Base-by-base conservation (phyloP, 2,113 vertebrate species). In the Syngnathoides biaculeatus region DNA sequence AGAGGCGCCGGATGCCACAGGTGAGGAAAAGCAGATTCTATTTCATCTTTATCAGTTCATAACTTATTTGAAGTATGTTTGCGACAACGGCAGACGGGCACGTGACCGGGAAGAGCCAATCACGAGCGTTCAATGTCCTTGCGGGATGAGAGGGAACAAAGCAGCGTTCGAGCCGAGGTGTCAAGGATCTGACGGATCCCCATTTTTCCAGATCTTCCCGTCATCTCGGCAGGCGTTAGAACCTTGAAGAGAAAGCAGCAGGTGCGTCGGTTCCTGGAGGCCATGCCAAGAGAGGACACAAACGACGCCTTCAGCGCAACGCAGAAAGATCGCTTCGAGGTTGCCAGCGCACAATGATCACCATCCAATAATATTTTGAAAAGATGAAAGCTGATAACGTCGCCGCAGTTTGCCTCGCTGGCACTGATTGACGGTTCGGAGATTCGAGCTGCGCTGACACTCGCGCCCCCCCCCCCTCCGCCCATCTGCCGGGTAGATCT, bases 241-340 rank as follows among this genome's bases (percentile, higher is more conserved):
- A 98, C 97, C 11, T 84, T 98, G 1, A 95, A 92, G 78, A 88
- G 95, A 15, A 98, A 94, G 83, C 89, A 93, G 80, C 95, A 98
- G 87, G 93, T 99, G 81, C 92, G 96, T 43, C 80, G 94, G 2
- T 95, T 95, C 80, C 84, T 98, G 81, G 94, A 97, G 27, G 80
- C 89, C 20, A 69, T 97, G 85, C 92, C 95, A 4, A 95, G 91
- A 89, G 95, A 97, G 42, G 79, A 98, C 58, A 92, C 93, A 0
- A 93, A 96, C 0, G 95, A 99, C 0, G 17, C 94, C 43, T 99
- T 99, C 88, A 87, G 74, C 10, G 78, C 91, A 0, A 87, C 90
- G 0, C 91, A 91, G 69, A 90, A 72, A 6, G 92, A 86, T 48
- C 90, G 83, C 56, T 85, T 94, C 1, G 88, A 93, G 94, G 97